These are phyloP conservation scores for Crypturellus undulatus DNA, from an alignment of 2,113 vertebrate species.

Conservation along the genomic window DNA sequence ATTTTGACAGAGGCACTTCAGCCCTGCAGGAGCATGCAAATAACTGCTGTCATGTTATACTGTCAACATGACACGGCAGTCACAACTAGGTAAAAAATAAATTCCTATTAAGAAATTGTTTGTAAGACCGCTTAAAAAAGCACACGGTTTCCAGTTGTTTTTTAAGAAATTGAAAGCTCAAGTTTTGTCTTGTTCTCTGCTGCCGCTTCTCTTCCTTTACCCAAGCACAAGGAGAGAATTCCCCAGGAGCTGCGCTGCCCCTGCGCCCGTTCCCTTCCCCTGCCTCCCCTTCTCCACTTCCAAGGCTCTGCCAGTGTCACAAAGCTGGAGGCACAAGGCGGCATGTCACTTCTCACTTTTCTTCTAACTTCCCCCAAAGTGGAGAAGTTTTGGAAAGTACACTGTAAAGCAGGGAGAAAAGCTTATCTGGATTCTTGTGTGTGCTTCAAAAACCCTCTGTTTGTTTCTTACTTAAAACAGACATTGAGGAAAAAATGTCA, in stretches of 20 bases:
- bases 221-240: not conserved
- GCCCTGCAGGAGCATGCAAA: not conserved
- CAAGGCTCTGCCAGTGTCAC: not conserved
- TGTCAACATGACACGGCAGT: not conserved
- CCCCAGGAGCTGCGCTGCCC: not conserved
- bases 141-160: not conserved
- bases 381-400: not conserved
- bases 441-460: not conserved
- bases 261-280: not conserved
- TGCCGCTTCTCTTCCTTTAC: not conserved
- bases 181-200: not conserved
- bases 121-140: not conserved
- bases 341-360: not conserved
- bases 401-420: not conserved
- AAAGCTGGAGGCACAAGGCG: not conserved
- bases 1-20: not conserved
- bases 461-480: not conserved
- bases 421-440: not conserved
- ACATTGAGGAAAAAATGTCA: not conserved
- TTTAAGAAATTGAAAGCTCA: not conserved
- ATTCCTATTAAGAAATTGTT: not conserved
- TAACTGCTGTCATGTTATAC: not conserved
- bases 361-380: slow-evolving; percentile 11
- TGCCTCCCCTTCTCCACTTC: not conserved
- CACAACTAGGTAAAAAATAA: not conserved